A percentile compares a stretch with the other conserved stretches of the same genome.
These are phyloP conservation scores for Hyaena hyaena DNA, from an alignment of 2,113 vertebrate genomes.

Conservation along the genomic window DNA sequence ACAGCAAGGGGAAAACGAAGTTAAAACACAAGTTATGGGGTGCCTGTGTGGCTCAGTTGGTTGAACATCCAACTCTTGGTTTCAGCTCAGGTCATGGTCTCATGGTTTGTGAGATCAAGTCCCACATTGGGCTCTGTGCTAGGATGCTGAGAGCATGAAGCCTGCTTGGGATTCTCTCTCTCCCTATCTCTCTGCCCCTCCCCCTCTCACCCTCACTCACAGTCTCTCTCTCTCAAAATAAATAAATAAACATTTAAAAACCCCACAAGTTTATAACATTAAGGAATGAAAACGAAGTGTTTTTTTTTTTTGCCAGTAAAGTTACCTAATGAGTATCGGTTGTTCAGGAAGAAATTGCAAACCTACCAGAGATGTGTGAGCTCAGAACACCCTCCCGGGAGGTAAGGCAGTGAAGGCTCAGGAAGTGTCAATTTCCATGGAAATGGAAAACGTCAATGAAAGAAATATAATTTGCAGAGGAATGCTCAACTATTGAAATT, in stretches of 20 bases:
- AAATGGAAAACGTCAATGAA: neutral
- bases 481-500: neutral
- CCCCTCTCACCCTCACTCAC: too few relatives aligned
- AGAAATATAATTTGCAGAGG: conserved; percentile 11
- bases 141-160: too few relatives aligned
- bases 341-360: conserved; percentile 24
- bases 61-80: too few relatives aligned
- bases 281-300: neutral
- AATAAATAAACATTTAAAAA: too few relatives aligned
- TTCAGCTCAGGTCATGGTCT: too few relatives aligned
- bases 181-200: too few relatives aligned
- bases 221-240: too few relatives aligned
- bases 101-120: too few relatives aligned
- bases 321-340: neutral
- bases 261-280: neutral
- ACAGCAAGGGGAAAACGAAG: neutral
- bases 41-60: too few relatives aligned
- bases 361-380: neutral
- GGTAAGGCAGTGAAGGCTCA: conserved; percentile 1
- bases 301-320: conserved; percentile 36
- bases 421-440: neutral
- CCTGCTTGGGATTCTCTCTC: too few relatives aligned
- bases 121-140: too few relatives aligned
- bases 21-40: neutral
- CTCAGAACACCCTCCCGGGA: neutral